Evolutionary conservation across 1,140 invertebrate species (phyloP).

Genomic region (Drosophila erecta): DNA sequence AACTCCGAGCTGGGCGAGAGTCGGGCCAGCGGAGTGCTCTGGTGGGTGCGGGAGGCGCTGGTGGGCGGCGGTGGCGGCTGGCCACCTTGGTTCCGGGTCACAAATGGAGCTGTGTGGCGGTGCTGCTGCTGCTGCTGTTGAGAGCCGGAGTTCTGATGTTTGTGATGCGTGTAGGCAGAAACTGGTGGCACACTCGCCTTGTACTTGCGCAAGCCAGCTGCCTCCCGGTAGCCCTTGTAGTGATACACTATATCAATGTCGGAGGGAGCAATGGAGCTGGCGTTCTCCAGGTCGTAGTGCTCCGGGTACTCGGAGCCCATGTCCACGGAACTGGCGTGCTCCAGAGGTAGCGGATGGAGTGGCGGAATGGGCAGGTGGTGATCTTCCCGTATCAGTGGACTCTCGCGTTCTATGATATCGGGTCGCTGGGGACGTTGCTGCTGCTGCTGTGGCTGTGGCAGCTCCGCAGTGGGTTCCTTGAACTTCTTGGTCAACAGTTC

Average conservation of each 20-base stretch:
- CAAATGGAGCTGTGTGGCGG: conserved; percentile 88
- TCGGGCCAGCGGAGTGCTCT: conserved; percentile 95
- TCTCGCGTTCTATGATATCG: conserved; percentile 96
- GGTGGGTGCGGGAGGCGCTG: conserved; percentile 89
- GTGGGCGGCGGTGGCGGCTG: conserved; percentile 86
- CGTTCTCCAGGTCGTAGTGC: conserved; percentile 98
- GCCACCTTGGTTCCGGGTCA: conserved; percentile 88
- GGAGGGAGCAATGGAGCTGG: conserved; percentile 97
- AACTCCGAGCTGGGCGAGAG: conserved; percentile 96
- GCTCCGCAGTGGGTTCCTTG: conserved; percentile 90
- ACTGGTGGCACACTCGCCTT: conserved; percentile 91
- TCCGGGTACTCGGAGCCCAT: conserved; percentile 94
- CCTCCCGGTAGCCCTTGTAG: conserved; percentile 95
- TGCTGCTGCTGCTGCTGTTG: conserved; percentile 88
- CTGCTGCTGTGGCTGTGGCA: conserved; percentile 54
- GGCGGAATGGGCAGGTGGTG: conserved; percentile 90
- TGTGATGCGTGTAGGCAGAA: conserved; percentile 90
- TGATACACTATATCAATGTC: conserved; percentile 99
- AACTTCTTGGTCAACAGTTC: conserved; percentile 94
- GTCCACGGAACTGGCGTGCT: conserved; percentile 88
- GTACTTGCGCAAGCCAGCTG: conserved; percentile 92
- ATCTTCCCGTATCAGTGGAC: conserved; percentile 89
- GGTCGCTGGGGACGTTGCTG: conserved; percentile 91
- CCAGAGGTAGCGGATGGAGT: conserved; percentile 88
- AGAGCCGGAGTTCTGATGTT: conserved; percentile 87